Evolutionary conservation across 1,140 invertebrate genomes (phyloP), one percentile per base, ranked within the genome.

Genomic region (Carcinoscorpius rotundicauda): DNA sequence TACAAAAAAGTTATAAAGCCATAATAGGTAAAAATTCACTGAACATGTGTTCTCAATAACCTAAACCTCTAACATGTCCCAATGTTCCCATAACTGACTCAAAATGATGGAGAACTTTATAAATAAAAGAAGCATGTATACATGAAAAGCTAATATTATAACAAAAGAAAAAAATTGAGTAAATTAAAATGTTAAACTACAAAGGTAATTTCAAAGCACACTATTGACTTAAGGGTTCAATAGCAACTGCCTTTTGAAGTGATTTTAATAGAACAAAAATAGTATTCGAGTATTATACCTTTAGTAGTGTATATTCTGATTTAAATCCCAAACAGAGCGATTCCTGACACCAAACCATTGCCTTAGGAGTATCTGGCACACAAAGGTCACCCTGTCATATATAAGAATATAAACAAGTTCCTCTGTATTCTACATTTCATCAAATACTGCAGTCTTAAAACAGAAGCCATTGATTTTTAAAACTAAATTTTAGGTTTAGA

Each of bases 261-360:
- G 10, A 48, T 63, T 49, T 55, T 8, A n/a, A 9, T 8, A n/a
- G 53, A n/a, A 62, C 11, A 6, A 10, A 48, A n/a, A 51, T 62
- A 3, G 52, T 52, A 3, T 8, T 48, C n/a, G 58, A 11, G 6
- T 48, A 78, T 50, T 76, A 80, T 81, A 90, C 87, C 80, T 86
- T 82, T 71, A 88, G 82, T 52, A 90, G 72, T 61, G 82, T 84
- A 74, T 93, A 93, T 78, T 92, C 89, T 66, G 85, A 82, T 74
- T 87, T 88, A 74, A 88, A 91, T 2, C 90, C 90, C 64, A 93
- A 82, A 78, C 86, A 91, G 6, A 95, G 78, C 9, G 86, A 85
- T 73, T 91, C 85, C 69, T 85, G 81, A 65, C 87, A 87, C 92
- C 92, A 97, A n/a, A 85, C 82, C 73, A 97, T 79, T 49, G 87